Conservation (phyloP, 2,888 invertebrate species). For the Apamea crenata region DNA sequence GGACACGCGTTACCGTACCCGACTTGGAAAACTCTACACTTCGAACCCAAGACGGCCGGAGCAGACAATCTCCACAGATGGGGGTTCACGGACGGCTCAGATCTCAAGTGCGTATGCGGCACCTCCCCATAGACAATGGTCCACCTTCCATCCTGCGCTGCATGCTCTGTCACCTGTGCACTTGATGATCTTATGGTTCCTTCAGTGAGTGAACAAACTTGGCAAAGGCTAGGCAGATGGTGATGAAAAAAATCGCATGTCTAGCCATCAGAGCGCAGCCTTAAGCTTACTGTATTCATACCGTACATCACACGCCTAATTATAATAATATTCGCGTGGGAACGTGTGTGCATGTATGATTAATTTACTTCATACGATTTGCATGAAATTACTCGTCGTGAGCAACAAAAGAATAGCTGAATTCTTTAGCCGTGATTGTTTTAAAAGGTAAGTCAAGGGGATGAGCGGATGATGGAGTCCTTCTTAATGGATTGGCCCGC, state of each 20-base stretch:
- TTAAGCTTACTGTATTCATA: conserved; percentile 29
- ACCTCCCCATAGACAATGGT: too few species aligned
- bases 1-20: too few species aligned
- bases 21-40: too few species aligned
- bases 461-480: too few species aligned
- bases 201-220: not conserved
- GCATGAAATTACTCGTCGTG: conserved; percentile 47
- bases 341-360: conserved; percentile 39
- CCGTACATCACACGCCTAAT: conserved; percentile 30
- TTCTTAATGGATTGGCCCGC: too few species aligned
- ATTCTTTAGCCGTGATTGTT: not conserved
- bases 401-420: conserved; percentile 29
- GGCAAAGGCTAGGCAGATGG: not conserved
- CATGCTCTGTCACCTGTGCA: too few species aligned
- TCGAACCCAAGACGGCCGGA: too few species aligned
- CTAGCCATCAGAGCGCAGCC: not conserved
- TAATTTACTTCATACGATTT: conserved; percentile 42
- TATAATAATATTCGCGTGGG: conserved; percentile 56
- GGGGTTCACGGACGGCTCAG: too few species aligned
- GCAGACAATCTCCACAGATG: too few species aligned
- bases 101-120: too few species aligned
- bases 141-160: too few species aligned
- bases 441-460: not conserved
- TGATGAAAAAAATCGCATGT: conserved; percentile 30
- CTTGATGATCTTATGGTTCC: too few species aligned